These are phyloP conservation scores for Caenorhabditis remanei DNA, from an alignment of 1,140 invertebrate genomes.

Conservation along the genomic window DNA sequence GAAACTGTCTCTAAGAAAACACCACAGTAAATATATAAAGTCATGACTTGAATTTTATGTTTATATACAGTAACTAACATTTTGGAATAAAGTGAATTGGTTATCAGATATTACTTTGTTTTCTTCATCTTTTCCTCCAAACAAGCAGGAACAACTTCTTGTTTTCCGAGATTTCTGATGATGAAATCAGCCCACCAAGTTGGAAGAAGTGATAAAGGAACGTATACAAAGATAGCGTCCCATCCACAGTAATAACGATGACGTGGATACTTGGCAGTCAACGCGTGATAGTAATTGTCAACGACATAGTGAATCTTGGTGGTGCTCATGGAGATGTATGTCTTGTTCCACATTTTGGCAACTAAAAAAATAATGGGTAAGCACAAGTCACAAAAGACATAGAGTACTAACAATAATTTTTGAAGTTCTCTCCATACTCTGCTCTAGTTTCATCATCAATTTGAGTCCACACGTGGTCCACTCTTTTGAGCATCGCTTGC, in stretches of 20 bases:
- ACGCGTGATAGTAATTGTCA: conserved; percentile 73
- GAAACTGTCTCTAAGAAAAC: conserved; percentile 31
- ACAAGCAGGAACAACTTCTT: conserved; percentile 33
- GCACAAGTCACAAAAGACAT: background rate
- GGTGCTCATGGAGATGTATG: conserved; percentile 63
- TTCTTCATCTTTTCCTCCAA: conserved; percentile 32
- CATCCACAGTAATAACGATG: conserved; percentile 67
- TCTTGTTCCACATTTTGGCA: conserved; percentile 69
- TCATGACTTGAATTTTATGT: background rate
- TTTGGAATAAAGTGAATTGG: conserved; percentile 30
- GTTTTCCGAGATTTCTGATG: conserved; percentile 18
- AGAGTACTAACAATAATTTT: conserved; percentile 68
- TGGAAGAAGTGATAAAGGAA: conserved; percentile 69
- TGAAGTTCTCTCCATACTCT: conserved; percentile 73
- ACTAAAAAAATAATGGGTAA: conserved; percentile 62
- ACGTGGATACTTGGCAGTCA: conserved; percentile 70
- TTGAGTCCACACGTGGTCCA: conserved; percentile 70
- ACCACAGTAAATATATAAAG: background rate
- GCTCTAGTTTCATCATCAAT: conserved; percentile 65
- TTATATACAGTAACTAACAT: conserved; percentile 34
- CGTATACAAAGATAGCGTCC: conserved; percentile 74
- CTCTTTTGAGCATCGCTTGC: conserved; percentile 68
- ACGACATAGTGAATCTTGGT: conserved; percentile 71
- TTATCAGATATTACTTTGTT: background rate
- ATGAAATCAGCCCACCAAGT: conserved; percentile 54